Evolutionary conservation across 2,888 invertebrate genomes (phyloP), one percentile per base, ranked within the genome.

Genomic region (Norana najaformis): DNA sequence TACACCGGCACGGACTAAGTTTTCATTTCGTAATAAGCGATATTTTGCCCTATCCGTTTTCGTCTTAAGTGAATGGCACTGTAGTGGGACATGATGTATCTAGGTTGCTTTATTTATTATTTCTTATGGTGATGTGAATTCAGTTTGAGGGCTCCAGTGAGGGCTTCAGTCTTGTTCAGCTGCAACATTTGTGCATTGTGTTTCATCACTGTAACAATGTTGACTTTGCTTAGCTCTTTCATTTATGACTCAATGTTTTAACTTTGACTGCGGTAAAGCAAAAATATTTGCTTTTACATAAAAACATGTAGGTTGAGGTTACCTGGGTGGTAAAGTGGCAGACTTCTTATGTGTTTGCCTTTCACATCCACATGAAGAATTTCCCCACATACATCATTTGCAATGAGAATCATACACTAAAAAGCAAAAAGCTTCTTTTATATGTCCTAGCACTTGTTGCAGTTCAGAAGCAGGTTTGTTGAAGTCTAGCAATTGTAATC

Each of bases 161-260:
- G 2, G n/a, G 69, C n/a, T n/a, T n/a, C n/a, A n/a, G 30, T 69
- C 69, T 69, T 69, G 69, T 69, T 69, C 69, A 69, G 69, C 69
- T 69, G n/a, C n/a, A 69, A 69, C 69, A 69, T 69, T 69, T 30
- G 69, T 69, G 69, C 69, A 69, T 69, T n/a, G n/a, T 69, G 30
- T n/a, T 69, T 69, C 11, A 13, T 69, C 69, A 69, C 13, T 69
- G n/a, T 69, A 69, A n/a, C 3, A 69, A 69, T 69, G 30, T n/a
- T 69, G 69, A 69, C 69, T 69, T 3, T 69, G 30, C 69, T n/a
- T n/a, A 69, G 69, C 69, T 69, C 3, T 69, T 69, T 69, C 69
- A 69, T 69, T 69, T 69, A n/a, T 69, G 69, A 69, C 69, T 69
- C 69, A 69, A 69, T 13, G n/a, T 69, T 69, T 69, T 69, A n/a